Conservation (phyloP, 2,113 vertebrate genomes). For the Etia nguti region DNA sequence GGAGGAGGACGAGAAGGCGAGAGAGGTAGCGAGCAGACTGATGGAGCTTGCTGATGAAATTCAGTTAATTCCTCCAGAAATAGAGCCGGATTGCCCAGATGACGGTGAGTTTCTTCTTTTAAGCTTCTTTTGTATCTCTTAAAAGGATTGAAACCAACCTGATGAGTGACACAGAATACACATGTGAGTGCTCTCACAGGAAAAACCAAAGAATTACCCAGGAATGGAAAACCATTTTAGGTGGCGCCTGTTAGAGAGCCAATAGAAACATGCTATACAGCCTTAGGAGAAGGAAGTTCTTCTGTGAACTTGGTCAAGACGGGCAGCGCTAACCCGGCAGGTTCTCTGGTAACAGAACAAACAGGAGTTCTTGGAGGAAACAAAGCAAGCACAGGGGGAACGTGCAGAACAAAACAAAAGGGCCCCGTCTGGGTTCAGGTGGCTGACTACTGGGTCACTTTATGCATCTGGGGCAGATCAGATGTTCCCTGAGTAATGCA, state of each 20-base stretch:
- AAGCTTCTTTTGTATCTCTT: background rate
- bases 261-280: background rate
- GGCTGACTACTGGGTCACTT: background rate
- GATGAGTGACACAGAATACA: background rate
- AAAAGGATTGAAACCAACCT: background rate
- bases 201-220: background rate
- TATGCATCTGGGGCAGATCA: background rate
- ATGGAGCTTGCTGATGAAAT: constrained; percentile 42
- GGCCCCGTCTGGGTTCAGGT: background rate
- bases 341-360: background rate
- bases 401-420: background rate
- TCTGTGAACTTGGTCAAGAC: fast-evolving
- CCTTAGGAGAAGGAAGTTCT: background rate
- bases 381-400: background rate
- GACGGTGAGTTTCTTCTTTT: background rate
- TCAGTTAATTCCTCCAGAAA: background rate
- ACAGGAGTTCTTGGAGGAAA: background rate
- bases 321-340: background rate
- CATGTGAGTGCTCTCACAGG: background rate
- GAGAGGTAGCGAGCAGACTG: background rate
- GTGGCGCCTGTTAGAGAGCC: no score
- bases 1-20: background rate
- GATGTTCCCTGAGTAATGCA: background rate
- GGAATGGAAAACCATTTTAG: background rate
- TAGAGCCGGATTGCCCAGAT: background rate